Base-by-base conservation (phyloP, 2,888 invertebrate species). In the Drosophila bunnanda region DNA sequence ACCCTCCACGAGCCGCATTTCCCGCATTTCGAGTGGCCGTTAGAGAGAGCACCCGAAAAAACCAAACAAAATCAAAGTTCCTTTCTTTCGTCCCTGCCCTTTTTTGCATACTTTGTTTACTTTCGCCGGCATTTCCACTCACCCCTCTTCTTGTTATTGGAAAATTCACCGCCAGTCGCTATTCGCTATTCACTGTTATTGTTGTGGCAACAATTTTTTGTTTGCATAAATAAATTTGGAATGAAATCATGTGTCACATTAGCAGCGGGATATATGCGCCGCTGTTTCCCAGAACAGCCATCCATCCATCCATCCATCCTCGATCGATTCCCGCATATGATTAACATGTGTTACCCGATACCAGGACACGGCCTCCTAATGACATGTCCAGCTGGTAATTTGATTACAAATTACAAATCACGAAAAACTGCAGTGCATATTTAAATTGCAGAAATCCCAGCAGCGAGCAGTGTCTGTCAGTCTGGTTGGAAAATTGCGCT, bases 201-300 rank as follows among this genome's bases (percentile, higher is more conserved):
- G 69, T 55, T 74, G 43, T 39, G 48, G 46, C 30, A 50, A 52
- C 52, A 57, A 52, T 34, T 61, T 64, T 52, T 46, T 82, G 76
- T 73, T 61, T 80, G 85, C 80, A 85, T 85, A 85, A 82, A 85
- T 87, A 80, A 85, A 80, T 75, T 76, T 68, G 62, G 74, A 84
- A 80, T 77, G 77, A 80, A 84, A 75, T 84, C 82, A 75, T 84
- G 80, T 87, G 84, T 78, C 84, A 84, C 78, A 79, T 82, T 82
- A 87, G 69, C 77, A 69, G 60, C 56, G 52, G 66, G 28, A 65
- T 69, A 68, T 77, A 77, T 82, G 80, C 78, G 76, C 56, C 53
- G 71, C 48, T 30, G 52, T 38, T 60, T 38, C 22, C 22, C 28
- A 20, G 41, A 12, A 41, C 41, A 22, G 8, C 25, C 15, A 8